Evolutionary conservation across 2,888 invertebrate species (phyloP).

Genomic region (Pollenia angustigena): DNA sequence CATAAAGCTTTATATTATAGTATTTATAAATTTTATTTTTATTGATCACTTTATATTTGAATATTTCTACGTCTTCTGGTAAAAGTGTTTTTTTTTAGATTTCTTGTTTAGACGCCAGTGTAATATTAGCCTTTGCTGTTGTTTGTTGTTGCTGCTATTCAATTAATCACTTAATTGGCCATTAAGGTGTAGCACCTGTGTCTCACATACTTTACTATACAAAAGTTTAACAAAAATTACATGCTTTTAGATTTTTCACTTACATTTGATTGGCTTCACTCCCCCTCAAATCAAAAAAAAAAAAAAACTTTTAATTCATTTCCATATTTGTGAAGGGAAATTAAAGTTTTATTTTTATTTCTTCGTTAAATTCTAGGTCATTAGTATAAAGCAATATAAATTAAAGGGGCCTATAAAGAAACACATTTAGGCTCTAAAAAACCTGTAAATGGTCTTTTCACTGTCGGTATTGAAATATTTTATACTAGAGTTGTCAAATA

Average conservation of each 20-base stretch:
- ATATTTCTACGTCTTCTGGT: not conserved
- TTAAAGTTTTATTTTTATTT: not conserved
- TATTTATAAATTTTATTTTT: constrained; percentile 35
- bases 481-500: too few relatives aligned
- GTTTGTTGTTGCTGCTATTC: constrained; percentile 28
- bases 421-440: too few relatives aligned
- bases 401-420: too few relatives aligned
- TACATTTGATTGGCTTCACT: constrained; percentile 32
- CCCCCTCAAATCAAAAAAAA: not conserved
- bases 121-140: constrained; percentile 20
- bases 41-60: constrained; percentile 56
- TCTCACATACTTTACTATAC: constrained; percentile 18
- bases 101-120: not conserved
- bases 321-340: constrained; percentile 12
- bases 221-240: constrained; percentile 42
- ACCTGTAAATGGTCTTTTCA: too few relatives aligned
- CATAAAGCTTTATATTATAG: not conserved
- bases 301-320: not conserved
- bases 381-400: too few relatives aligned
- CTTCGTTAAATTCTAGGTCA: too few relatives aligned
- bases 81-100: not conserved
- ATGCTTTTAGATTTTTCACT: not conserved
- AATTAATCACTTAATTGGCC: constrained; percentile 70
- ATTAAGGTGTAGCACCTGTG: constrained; percentile 69
- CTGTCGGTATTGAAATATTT: too few relatives aligned